Evolutionary conservation across 2,888 invertebrate genomes (phyloP).

Genomic region (Philhelius pedissequus): DNA sequence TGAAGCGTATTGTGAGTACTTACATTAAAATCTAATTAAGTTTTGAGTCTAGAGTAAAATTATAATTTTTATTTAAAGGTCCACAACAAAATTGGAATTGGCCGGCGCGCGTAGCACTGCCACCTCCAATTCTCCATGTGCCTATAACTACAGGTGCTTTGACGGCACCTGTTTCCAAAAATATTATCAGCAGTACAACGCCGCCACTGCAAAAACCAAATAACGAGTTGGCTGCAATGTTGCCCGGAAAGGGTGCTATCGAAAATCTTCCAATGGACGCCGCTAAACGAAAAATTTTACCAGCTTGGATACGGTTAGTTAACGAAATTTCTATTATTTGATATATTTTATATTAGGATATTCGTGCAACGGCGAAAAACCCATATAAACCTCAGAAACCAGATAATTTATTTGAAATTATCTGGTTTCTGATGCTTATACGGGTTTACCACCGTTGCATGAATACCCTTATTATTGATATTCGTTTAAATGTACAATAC

Average conservation of each 20-base stretch:
- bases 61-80: background rate
- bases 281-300: conserved; percentile 91
- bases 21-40: background rate
- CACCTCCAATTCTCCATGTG: conserved; percentile 62
- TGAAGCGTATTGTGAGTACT: conserved; percentile 25
- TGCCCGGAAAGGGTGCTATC: conserved; percentile 25
- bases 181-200: conserved; percentile 19
- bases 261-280: conserved; percentile 83
- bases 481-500: no score
- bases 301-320: conserved; percentile 98
- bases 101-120: conserved; percentile 56
- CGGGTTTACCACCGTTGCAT: no score
- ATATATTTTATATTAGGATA: no score
- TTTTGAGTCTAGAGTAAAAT: background rate
- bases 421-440: no score
- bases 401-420: no score
- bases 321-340: background rate
- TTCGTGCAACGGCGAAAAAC: no score
- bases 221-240: background rate
- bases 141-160: conserved; percentile 36
- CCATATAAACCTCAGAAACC: no score
- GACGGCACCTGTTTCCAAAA: conserved; percentile 33
- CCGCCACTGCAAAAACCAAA: conserved; percentile 28
- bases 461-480: no score
- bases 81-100: conserved; percentile 44